A percentile compares a stretch with the other conserved stretches of the same genome.
These are phyloP conservation scores for Muntiacus muntjak DNA, from an alignment of 2,113 vertebrate species.

Conservation along the genomic window DNA sequence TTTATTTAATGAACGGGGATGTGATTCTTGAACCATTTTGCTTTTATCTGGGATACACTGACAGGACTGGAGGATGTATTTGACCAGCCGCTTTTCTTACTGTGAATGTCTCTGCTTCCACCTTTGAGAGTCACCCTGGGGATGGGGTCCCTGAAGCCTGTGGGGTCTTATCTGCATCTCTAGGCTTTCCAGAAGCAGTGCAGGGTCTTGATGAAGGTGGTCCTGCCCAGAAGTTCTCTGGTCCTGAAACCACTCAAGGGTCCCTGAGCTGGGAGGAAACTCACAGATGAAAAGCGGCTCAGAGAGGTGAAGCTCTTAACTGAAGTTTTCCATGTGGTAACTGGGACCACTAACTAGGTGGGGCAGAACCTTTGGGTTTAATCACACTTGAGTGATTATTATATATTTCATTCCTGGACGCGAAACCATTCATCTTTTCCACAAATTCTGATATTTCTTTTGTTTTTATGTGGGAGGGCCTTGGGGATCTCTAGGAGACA, in stretches of 20 bases:
- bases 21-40: background rate
- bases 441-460: rapidly evolving
- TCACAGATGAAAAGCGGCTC: rapidly evolving
- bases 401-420: rapidly evolving
- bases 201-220: background rate
- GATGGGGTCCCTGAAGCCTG: background rate
- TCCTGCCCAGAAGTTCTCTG: background rate
- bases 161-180: background rate
- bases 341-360: background rate
- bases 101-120: background rate
- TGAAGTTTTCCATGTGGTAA: background rate
- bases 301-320: background rate
- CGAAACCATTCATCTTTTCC: background rate
- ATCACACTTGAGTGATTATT: background rate
- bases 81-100: background rate
- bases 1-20: rapidly evolving
- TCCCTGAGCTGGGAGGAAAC: background rate
- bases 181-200: background rate
- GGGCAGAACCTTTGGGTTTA: rapidly evolving
- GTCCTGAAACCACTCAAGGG: background rate
- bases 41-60: background rate
- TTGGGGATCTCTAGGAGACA: rapidly evolving
- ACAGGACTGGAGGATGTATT: background rate
- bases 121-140: background rate
- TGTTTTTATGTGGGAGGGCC: background rate